These are phyloP conservation scores for Lamellibrachia luymesi DNA, from an alignment of 1,140 invertebrate species.

Conservation along the genomic window DNA sequence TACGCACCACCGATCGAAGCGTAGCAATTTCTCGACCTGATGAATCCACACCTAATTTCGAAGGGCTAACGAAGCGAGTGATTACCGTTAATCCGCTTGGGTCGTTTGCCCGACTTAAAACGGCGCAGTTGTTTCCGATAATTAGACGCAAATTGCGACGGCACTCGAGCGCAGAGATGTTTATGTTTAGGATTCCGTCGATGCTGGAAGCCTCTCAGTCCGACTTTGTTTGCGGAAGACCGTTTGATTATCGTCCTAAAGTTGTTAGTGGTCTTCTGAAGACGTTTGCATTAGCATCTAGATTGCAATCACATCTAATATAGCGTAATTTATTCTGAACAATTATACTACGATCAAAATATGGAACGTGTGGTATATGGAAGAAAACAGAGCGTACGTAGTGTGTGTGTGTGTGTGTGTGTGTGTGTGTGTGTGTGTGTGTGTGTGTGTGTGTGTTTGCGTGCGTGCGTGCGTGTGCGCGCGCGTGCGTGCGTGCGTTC, in stretches of 20 bases:
- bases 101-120: neutral
- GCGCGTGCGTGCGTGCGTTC: neutral
- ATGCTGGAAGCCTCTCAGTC: neutral
- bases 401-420: neutral
- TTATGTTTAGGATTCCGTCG: neutral
- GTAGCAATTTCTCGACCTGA: neutral
- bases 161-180: neutral
- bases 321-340: neutral
- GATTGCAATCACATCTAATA: neutral
- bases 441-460: too few relatives aligned
- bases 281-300: neutral
- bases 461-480: too few relatives aligned
- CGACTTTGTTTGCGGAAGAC: neutral
- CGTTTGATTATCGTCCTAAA: neutral
- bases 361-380: neutral
- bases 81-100: neutral
- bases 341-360: neutral
- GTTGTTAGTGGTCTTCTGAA: neutral
- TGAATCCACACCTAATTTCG: neutral
- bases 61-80: neutral
- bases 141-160: neutral
- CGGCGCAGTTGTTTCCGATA: neutral
- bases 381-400: too few relatives aligned
- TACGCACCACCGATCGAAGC: neutral
- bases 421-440: neutral